phyloP scores from a whole-genome alignment of 2,888 invertebrate genomes.

The Sabatieria punctata region DNA sequence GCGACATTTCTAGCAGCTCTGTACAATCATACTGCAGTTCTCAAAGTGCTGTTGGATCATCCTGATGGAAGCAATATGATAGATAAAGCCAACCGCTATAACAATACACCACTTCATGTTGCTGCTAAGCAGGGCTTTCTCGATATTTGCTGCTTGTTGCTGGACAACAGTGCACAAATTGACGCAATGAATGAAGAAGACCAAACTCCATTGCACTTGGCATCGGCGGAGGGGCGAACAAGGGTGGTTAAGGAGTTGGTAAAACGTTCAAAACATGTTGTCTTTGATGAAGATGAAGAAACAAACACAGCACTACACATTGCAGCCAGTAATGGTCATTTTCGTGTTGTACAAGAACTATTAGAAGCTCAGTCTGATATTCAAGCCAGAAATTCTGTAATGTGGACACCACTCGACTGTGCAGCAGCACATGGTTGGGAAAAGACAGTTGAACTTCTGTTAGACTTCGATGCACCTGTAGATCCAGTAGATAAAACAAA shows the following conservation, averaged over 20 bases:
- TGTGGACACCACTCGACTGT: conserved; percentile 38
- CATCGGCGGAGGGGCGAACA: conserved; percentile 31
- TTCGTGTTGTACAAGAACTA: conserved; percentile 30
- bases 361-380: conserved; percentile 35
- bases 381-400: conserved; percentile 35
- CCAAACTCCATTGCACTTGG: conserved; percentile 36
- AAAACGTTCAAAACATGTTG: conserved; percentile 25
- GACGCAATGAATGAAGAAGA: conserved; percentile 38
- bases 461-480: conserved; percentile 34
- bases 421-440: conserved; percentile 35
- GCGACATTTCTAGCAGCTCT: conserved; percentile 35
- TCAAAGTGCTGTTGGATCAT: conserved; percentile 30
- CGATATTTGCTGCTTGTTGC: conserved; percentile 30
- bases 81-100: conserved; percentile 35
- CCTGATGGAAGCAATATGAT: conserved; percentile 24
- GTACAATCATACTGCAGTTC: conserved; percentile 28
- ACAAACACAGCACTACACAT: conserved; percentile 36
- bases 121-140: too few species aligned
- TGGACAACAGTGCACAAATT: conserved; percentile 32
- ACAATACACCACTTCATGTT: too few species aligned
- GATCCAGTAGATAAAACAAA: conserved; percentile 25
- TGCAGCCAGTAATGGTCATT: conserved; percentile 31
- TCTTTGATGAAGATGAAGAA: conserved; percentile 36
- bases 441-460: conserved; percentile 29
- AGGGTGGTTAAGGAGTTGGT: conserved; percentile 23